Evolutionary conservation across 1,140 invertebrate species (phyloP), one percentile per base, ranked within the genome.

Genomic region (Pseudomyrmex concolor): DNA sequence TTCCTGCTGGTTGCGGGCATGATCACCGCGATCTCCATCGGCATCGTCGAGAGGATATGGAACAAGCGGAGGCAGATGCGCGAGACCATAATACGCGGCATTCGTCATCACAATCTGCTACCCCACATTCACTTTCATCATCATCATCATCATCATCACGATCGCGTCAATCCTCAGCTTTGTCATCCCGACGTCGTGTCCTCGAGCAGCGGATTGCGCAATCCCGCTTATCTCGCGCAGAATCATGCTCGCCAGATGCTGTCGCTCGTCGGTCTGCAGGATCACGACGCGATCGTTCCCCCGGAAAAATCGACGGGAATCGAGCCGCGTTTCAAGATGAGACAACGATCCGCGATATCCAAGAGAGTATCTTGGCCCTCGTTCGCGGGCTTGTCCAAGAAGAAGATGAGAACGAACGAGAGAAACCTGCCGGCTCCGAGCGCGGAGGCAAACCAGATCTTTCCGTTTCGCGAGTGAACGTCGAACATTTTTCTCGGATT

Each of bases 1-100:
- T 87, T 92, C n/a, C 91, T 94, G 15, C 74, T 94, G 3, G 72
- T 88, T 0, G 87, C 87, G 7, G 94, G 94, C 0, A 63, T 92
- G 0, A 10, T 93, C 0, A 87, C 72, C 0, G 89, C 93, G 0
- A 59, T 92, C 10, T 85, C 78, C 22, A 57, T 91, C 59, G 88
- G 89, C 4, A 64, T 93, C 45, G 57, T 89, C 8, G 92, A 93
- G 60, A 83, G 92, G 59, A 88, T 92, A 60, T 93, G 92, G 92
- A 84, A 90, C 48, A 91, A 92, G n/a, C 71, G 91, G 10, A 70
- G 54, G 2, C 82, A 84, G 25, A 88, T 88, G 86, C 73, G 77
- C 13, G 71, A 89, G 13, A 89, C 60, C 0, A 86, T 89, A 4
- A 67, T 89, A 7, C 84, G 85, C 17, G 34, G 88, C 13, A 78